Conservation (phyloP, 2,113 vertebrate genomes). For the Picathartes gymnocephalus region DNA sequence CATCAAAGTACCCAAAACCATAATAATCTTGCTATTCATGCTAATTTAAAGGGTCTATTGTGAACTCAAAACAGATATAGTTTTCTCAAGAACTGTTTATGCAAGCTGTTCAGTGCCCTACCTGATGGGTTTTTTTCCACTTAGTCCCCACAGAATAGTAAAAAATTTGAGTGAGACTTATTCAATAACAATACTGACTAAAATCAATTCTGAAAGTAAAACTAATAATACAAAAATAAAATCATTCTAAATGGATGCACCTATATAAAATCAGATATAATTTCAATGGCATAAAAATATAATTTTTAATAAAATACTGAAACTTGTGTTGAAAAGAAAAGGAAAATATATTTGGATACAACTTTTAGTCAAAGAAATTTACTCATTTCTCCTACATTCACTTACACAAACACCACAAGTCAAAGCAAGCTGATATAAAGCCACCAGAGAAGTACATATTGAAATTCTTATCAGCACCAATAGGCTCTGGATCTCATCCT, state of each 20-base stretch:
- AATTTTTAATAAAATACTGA: background rate
- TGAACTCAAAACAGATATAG: background rate
- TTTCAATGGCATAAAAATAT: background rate
- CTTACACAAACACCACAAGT: background rate
- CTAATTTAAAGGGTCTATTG: background rate
- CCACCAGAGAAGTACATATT: background rate
- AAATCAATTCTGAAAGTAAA: background rate
- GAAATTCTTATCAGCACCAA: background rate
- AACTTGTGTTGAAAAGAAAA: background rate
- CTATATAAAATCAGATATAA: background rate
- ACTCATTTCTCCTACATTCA: background rate
- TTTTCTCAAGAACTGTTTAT: background rate
- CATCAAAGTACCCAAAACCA: background rate
- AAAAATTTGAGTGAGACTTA: background rate
- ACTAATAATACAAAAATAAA: background rate
- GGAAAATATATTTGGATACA: background rate
- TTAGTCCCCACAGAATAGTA: background rate
- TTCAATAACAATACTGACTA: background rate
- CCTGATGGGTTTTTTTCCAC: background rate
- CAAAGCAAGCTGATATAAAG: background rate
- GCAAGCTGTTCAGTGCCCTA: background rate
- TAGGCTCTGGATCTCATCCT: background rate
- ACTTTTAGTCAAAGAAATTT: background rate
- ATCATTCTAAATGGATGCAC: background rate
- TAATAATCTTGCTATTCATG: slow-evolving; percentile 3